Evolutionary conservation across 2,113 vertebrate genomes (phyloP).

Genomic region (Electrona antarctica): DNA sequence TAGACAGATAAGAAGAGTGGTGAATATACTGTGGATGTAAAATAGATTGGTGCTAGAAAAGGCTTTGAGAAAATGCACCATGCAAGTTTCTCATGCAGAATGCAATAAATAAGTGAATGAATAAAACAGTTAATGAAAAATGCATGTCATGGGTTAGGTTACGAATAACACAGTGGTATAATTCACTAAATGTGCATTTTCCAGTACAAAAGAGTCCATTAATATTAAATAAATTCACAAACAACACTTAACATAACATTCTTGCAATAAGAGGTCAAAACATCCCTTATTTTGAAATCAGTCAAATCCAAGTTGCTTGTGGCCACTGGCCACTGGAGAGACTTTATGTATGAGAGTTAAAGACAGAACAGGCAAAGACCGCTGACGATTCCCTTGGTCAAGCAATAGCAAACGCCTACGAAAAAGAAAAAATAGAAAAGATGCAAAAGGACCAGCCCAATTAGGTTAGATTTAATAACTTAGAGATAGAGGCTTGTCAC

Average conservation of each 20-base stretch:
- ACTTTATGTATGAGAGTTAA: constrained; percentile 21
- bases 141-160: constrained; percentile 28
- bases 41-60: constrained; percentile 15
- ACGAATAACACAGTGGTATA: constrained; percentile 18
- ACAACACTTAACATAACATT: constrained; percentile 32
- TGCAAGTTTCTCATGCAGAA: constrained; percentile 62
- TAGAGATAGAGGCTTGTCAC: constrained; percentile 8
- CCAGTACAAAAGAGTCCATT: constrained; percentile 28
- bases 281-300: constrained; percentile 27
- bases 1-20: neutral
- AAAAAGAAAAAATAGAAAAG: constrained; percentile 17
- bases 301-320: constrained; percentile 20
- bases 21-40: neutral
- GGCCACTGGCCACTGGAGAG: constrained; percentile 15
- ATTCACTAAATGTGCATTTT: constrained; percentile 50
- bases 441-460: constrained; percentile 12
- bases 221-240: constrained; percentile 18
- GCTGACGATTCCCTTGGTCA: constrained; percentile 35
- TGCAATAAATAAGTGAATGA: neutral
- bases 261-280: constrained; percentile 46
- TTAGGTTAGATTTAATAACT: constrained; percentile 35
- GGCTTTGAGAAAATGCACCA: constrained; percentile 35
- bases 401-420: constrained; percentile 30
- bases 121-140: constrained; percentile 22
- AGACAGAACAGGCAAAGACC: constrained; percentile 48